Evolutionary conservation across 2,888 invertebrate genomes (phyloP).

Genomic region (Leptinotarsa rubiginosa): DNA sequence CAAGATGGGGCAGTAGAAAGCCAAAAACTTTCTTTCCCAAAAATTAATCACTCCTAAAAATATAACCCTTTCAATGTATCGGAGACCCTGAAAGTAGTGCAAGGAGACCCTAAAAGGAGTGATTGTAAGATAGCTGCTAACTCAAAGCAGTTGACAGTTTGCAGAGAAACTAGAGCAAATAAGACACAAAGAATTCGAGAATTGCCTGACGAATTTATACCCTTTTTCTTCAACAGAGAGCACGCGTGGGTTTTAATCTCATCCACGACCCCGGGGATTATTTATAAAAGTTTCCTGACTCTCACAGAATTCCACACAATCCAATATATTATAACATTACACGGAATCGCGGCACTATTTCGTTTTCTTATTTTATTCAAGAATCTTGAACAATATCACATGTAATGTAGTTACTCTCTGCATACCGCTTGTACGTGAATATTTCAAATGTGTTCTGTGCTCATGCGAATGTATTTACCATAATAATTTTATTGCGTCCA

Average conservation of each 20-base stretch:
- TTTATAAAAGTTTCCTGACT: conserved; percentile 15
- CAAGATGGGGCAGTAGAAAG: too few relatives aligned
- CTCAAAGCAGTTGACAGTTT: background rate
- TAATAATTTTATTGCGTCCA: conserved; percentile 34
- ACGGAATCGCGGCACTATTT: conserved; percentile 6
- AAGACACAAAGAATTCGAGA: background rate
- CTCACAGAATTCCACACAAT: conserved; percentile 2
- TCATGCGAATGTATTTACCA: conserved; percentile 29
- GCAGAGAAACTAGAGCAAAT: background rate
- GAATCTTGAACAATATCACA: conserved; percentile 26
- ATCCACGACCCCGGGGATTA: background rate
- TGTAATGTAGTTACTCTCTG: conserved; percentile 29
- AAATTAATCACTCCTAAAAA: too few relatives aligned
- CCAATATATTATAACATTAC: conserved; percentile 27
- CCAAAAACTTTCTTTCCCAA: too few relatives aligned
- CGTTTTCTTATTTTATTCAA: conserved; percentile 22
- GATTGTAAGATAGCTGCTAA: too few relatives aligned
- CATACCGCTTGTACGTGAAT: conserved; percentile 27
- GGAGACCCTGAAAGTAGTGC: too few relatives aligned
- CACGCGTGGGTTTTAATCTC: conserved; percentile 8
- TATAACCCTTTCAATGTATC: too few relatives aligned
- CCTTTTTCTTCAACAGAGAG: background rate
- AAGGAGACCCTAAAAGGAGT: too few relatives aligned
- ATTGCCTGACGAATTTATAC: background rate
- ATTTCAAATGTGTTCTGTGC: conserved; percentile 30